Evolutionary conservation across 1,140 invertebrate genomes (phyloP), one percentile per base, ranked within the genome.

Genomic region (Proctacanthus coquilletti): DNA sequence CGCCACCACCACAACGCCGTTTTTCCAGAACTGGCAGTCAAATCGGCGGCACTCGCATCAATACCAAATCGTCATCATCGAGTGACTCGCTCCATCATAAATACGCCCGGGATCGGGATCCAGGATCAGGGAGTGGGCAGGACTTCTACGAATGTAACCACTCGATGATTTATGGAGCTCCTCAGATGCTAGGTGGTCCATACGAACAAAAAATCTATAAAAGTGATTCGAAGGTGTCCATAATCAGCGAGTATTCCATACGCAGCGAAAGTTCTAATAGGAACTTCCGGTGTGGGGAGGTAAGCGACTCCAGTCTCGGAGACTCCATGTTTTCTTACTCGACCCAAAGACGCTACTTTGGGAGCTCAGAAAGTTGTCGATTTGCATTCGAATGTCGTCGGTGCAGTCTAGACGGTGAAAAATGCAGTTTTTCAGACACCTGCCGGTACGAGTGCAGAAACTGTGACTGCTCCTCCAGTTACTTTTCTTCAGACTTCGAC

Each of bases 401-500:
- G 3, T 60, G 57, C 27, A 58, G 53, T 30, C 31, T 57, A 20
- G 57, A 60, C 34, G 53, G 55, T 36, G 54, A 58, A 4, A 57
- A 57, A 23, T 59, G 53, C 34, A 59, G 51, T 42, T 57, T 50
- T 17, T 57, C 56, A 4, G 56, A 60, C 21, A 59, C 47, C 18
- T 59, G 56, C 32, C 56, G 53, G 0, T 56, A 53, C 18, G 57
- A 57, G 32, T 60, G 56, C 15, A 48, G 55, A 9, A 60, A 60
- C 14, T 60, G 57, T 11, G 57, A 60, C 21, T 60, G 57, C 36
- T 60, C 57, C 4, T 60, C 56, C 1, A 57, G 52, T 11, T 60
- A 60, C 27, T 60, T 60, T 14, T 58, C 54, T n/a, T 60, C 57
- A 1, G 57, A 60, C 6, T 60, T 60, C 21, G 57, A 60, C 38